Evolutionary conservation across 37 sponge, comb jelly and placozoan genomes (phyloP).

Genomic region (Theonella swinhoei): DNA sequence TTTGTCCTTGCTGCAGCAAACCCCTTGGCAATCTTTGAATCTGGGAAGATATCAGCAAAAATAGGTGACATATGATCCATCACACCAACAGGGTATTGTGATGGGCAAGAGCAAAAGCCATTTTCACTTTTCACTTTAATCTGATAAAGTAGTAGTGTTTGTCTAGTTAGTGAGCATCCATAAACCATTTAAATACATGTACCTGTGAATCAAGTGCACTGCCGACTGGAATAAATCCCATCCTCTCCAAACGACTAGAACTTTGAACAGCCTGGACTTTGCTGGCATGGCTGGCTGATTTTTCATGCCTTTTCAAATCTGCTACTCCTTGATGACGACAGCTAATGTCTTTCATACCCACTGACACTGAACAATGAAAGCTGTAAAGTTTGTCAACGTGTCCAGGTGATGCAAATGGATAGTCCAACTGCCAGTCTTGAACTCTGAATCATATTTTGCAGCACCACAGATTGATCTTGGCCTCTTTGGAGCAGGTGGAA

Average conservation of each 20-base stretch:
- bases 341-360: conserved; percentile 19
- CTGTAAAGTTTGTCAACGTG: background rate
- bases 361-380: conserved; percentile 41
- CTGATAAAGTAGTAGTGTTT: background rate
- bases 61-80: conserved; percentile 57
- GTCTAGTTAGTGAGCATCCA: no score
- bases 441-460: conserved; percentile 5
- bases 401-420: conserved; percentile 1
- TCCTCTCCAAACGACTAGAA: background rate
- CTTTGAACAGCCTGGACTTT: conserved; percentile 21
- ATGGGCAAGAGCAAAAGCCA: conserved; percentile 39
- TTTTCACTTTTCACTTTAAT: conserved; percentile 46
- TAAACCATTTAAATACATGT: background rate
- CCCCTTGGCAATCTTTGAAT: conserved; percentile 49
- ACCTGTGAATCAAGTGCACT: background rate
- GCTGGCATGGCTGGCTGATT: conserved; percentile 19
- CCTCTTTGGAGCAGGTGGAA: no score
- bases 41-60: conserved; percentile 53
- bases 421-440: conserved; percentile 22
- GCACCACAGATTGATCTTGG: conserved; percentile 9
- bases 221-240: background rate
- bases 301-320: conserved; percentile 43
- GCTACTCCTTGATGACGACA: conserved; percentile 56
- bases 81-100: conserved; percentile 57
- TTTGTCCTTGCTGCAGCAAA: conserved; percentile 57